phyloP scores from a whole-genome alignment of 2,113 vertebrate genomes.

The Scartelaos histophorus region DNA sequence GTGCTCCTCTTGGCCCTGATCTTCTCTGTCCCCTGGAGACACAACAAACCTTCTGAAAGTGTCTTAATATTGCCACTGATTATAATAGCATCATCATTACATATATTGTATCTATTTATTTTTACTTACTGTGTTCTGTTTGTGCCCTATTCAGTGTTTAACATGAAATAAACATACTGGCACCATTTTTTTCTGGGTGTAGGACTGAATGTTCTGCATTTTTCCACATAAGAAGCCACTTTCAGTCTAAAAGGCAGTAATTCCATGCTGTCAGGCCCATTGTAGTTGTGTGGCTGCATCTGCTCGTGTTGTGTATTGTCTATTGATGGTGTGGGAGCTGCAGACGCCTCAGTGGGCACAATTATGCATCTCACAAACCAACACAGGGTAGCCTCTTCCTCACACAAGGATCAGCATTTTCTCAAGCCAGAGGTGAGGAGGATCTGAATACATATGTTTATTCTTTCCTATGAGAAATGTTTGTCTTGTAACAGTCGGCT shows the following conservation, averaged over 20 bases:
- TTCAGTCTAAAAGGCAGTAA: slow-evolving; percentile 63
- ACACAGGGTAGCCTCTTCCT: slow-evolving; percentile 36
- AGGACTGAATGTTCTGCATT: slow-evolving; percentile 26
- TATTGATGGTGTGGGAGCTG: slow-evolving; percentile 53
- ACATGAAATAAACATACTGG: not conserved
- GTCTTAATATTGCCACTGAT: too few relatives aligned
- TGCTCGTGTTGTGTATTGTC: slow-evolving; percentile 56
- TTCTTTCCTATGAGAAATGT: slow-evolving; percentile 29
- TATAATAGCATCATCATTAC: too few relatives aligned
- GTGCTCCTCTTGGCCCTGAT: not conserved
- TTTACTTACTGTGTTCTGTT: too few relatives aligned
- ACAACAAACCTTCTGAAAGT: too few relatives aligned
- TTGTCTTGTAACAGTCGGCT: slow-evolving; percentile 36
- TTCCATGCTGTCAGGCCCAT: slow-evolving; percentile 68
- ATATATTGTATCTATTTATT: too few relatives aligned
- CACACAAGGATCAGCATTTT: slow-evolving; percentile 40
- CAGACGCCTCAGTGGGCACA: slow-evolving; percentile 44
- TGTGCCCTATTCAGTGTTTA: not conserved
- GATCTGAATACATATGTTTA: slow-evolving; percentile 56
- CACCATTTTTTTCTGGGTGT: slow-evolving; percentile 46
- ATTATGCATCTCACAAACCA: slow-evolving; percentile 54
- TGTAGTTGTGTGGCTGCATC: slow-evolving; percentile 63
- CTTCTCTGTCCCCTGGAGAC: too few relatives aligned
- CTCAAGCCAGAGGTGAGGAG: slow-evolving; percentile 49
- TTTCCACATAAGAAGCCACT: slow-evolving; percentile 57